Evolutionary conservation across 2,888 invertebrate genomes (phyloP).

Genomic region (Syrphus vitripennis): DNA sequence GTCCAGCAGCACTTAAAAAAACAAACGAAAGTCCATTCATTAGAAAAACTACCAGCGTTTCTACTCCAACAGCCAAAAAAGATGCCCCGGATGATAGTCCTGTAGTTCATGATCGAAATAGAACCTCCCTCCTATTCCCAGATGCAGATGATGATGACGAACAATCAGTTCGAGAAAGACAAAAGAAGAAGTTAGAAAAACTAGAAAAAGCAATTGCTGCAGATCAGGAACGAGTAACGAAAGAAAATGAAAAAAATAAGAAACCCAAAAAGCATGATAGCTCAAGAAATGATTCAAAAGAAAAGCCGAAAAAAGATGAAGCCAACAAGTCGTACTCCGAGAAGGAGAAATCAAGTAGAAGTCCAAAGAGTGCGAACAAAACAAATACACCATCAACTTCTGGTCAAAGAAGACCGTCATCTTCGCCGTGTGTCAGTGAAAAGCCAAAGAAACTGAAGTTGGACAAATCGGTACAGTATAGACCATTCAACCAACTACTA

Average conservation of each 20-base stretch:
- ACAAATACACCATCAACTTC: constrained; percentile 5
- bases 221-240: constrained; percentile 74
- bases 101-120: constrained; percentile 77
- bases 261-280: constrained; percentile 27
- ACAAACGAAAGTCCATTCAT: constrained; percentile 14
- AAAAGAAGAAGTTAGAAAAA: constrained; percentile 80
- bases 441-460: constrained; percentile 76
- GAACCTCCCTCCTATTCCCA: constrained; percentile 81
- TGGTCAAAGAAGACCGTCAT: constrained; percentile 44
- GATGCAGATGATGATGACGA: constrained; percentile 81
- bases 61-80: neutral
- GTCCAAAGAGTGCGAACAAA: neutral
- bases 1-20: constrained; percentile 20
- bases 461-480: constrained; percentile 74
- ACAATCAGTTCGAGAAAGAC: constrained; percentile 78
- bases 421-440: constrained; percentile 70
- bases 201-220: constrained; percentile 80
- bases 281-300: neutral
- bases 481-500: constrained; percentile 84
- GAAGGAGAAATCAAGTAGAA: neutral
- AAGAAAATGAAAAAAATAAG: constrained; percentile 73
- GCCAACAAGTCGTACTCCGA: neutral
- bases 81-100: neutral
- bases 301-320: neutral
- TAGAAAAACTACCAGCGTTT: neutral